phyloP scores from a whole-genome alignment of 2,113 vertebrate genomes.

The Elaphurus davidianus region DNA sequence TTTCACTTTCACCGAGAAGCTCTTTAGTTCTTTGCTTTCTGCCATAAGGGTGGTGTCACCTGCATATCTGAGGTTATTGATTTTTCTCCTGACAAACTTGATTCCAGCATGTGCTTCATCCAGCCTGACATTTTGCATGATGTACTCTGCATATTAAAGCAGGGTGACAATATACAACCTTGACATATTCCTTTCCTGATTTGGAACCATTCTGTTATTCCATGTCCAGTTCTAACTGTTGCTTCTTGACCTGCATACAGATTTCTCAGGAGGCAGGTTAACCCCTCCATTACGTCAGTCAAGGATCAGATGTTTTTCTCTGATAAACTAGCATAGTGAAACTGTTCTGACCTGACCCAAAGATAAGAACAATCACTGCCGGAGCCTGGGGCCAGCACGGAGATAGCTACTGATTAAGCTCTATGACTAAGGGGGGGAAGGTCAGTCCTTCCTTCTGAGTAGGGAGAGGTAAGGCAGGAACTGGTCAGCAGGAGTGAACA shows the following conservation, averaged over 20 bases:
- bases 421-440: neutral
- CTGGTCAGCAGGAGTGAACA: neutral
- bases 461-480: neutral
- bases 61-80: neutral
- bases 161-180: neutral
- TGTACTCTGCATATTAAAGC: neutral
- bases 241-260: neutral
- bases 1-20: neutral
- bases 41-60: neutral
- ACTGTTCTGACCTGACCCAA: neutral
- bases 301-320: neutral
- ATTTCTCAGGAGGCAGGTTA: neutral
- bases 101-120: neutral
- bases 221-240: neutral
- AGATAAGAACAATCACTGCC: neutral
- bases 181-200: neutral
- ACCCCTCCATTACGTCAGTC: neutral
- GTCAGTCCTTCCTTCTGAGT: neutral
- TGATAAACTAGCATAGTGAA: neutral
- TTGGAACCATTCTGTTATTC: neutral
- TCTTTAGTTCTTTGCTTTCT: fast-evolving
- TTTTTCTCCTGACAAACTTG: neutral
- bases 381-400: neutral
- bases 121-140: neutral
- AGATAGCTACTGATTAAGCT: neutral